Evolutionary conservation across 2,113 vertebrate genomes (phyloP), one percentile per base, ranked within the genome.

Genomic region (Microcebus lehilahytsara): DNA sequence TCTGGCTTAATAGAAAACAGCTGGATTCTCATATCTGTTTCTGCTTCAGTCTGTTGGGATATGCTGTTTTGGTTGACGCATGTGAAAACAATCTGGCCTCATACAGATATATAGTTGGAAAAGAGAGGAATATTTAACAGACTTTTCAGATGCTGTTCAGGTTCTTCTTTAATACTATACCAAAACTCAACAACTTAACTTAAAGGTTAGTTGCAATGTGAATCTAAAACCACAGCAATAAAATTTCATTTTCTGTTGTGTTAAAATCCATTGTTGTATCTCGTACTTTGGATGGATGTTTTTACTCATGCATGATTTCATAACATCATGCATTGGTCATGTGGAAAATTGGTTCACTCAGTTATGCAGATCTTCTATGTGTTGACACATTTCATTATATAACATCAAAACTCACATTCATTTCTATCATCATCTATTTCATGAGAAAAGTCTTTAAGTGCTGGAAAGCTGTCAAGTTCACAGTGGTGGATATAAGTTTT

Each of bases 281-380:
- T 75, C 74, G 14, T 13, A 83, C 32, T 79, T 90, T 62, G 64
- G 62, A 20, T 78, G 27, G 11, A 40, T 81, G 46, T 7, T 53
- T 94, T 66, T 66, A 49, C 20, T 62, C 37, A 40, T 56, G 51
- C 12, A 34, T 72, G 72, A 88, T 46, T 92, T 89, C 7, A 22
- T 75, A 84, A 89, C 23, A 75, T 86, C 32, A 9, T n/a, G 17
- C 32, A 72, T 6, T 86, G 37, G 14, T 74, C 79, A 67, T 79
- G 94, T 92, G 74, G 27, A 95, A 95, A 89, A 85, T 16, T 42
- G 67, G 40, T 42, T 89, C n/a, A 77, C n/a, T 91, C 74, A 97
- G 42, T 75, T 66, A 64, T 46, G 6, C 32, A 80, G 53, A 51
- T 62, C 12, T 81, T 74, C 64, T 60, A 93, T 88, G 37, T 75